Base-by-base conservation (phyloP, 2,888 invertebrate species). In the Eurytoma adleriae region DNA sequence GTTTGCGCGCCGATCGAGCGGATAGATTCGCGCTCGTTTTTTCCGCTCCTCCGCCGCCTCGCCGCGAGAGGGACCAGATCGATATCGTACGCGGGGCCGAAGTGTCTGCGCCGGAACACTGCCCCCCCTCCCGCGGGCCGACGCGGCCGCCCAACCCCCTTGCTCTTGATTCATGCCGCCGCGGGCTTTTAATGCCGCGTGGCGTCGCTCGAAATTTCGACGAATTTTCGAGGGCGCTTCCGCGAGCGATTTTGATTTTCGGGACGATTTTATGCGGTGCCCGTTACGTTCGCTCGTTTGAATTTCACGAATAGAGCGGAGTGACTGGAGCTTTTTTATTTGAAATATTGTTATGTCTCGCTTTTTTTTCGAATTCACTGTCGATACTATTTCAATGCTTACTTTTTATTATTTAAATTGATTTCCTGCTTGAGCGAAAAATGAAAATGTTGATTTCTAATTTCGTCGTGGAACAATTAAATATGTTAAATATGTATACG, bases 61-160 rank as follows among this genome's bases (percentile, higher is more conserved):
- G 40, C 40, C 40, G 40, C 40, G 40, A 40, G 64, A n/a, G 30
- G 18, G 40, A 40, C 18, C 64, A 64, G 64, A 64, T 64, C 64
- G 64, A 64, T 64, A 64, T 64, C 64, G 64, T 40, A 40, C 40
- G 40, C 40, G 40, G 40, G 40, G 40, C 40, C 64, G 64, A 48
- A 40, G 64, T 64, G 64, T 64, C 64, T 64, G 64, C 64, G 64
- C 64, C 64, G 48, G 64, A 64, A 64, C 40, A 40, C 40, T 40
- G 40, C 40, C 40, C 40, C 40, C 4, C 40, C 0, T 7, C 40
- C 40, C 40, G n/a, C 57, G 48, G 48, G 69, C 50, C 52, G 57
- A 74, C 70, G 70, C 75, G 70, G 50, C 79, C 71, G 18, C 57
- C 59, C 59, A 59, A 72, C 66, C 57, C 50, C 16, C 24, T 52